Percentiles rank a stretch among this genome's conserved stretches.
phyloP scores from a whole-genome alignment of 1,140 invertebrate species.

The Drosophila parvula region DNA sequence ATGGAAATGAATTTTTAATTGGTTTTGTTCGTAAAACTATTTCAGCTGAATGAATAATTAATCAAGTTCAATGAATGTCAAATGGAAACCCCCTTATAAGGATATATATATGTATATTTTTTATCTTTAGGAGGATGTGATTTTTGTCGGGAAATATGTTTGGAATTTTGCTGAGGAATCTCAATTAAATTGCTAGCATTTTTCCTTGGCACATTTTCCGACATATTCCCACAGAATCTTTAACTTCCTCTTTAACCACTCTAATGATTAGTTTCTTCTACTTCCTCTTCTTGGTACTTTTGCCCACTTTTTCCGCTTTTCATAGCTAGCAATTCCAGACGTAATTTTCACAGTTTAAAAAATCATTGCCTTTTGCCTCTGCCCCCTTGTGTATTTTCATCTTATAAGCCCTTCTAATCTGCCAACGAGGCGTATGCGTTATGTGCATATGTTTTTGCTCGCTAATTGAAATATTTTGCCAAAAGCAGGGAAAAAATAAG shows the following conservation, averaged over 20 bases:
- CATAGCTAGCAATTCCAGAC: not conserved
- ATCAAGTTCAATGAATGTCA: too few species aligned
- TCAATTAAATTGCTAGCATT: too few species aligned
- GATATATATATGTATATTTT: too few species aligned
- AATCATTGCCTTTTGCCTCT: not conserved
- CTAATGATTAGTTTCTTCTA: not conserved
- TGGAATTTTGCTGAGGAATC: too few species aligned
- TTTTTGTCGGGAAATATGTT: too few species aligned
- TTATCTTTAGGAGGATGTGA: too few species aligned
- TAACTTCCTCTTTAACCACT: too few species aligned
- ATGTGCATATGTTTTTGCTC: conserved; percentile 22
- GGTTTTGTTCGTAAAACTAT: not conserved
- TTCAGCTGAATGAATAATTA: too few species aligned
- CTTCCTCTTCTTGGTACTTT: not conserved
- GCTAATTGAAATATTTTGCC: conserved; percentile 57
- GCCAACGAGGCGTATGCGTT: conserved; percentile 50
- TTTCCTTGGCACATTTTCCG: too few species aligned
- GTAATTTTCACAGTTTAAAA: conserved; percentile 4
- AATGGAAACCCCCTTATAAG: too few species aligned
- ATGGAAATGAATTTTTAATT: not conserved
- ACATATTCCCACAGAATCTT: too few species aligned
- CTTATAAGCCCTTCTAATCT: conserved; percentile 7
- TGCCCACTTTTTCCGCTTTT: not conserved
- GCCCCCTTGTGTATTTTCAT: conserved; percentile 1
- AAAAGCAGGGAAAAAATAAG: conserved; percentile 21